A percentile compares a stretch with the other conserved stretches of the same genome.
phyloP scores from a whole-genome alignment of 2,797 vertebrate species.

The Cuniculus paca region DNA sequence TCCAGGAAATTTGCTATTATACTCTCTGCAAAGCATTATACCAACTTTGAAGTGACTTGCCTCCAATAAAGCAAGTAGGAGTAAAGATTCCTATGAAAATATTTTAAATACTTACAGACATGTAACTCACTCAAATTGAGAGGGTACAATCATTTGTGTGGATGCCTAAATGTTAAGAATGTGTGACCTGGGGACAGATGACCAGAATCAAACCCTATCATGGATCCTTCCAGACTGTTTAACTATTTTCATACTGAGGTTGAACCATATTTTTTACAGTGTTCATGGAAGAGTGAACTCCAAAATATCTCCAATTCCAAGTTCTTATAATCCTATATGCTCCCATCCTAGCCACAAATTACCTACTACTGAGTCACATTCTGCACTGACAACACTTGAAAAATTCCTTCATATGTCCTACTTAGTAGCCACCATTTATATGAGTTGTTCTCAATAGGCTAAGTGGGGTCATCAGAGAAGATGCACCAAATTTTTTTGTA shows the following conservation, averaged over 20 bases:
- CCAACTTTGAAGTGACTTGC: conserved; percentile 56
- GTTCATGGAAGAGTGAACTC: background rate
- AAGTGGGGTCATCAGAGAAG: background rate
- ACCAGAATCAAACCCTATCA: conserved; percentile 4
- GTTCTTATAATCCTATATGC: background rate
- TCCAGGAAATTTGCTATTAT: conserved; percentile 48
- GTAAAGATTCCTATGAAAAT: background rate
- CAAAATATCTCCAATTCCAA: background rate
- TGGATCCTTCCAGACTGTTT: background rate
- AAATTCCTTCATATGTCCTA: background rate
- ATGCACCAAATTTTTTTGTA: background rate
- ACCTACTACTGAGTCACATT: background rate
- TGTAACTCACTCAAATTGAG: background rate
- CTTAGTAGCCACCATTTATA: background rate
- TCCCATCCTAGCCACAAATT: background rate
- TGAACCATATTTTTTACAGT: background rate
- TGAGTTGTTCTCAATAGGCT: background rate
- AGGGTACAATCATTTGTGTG: background rate
- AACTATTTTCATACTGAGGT: background rate
- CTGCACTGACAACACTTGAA: background rate
- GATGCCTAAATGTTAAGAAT: background rate
- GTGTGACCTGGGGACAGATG: background rate
- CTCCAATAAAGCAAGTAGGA: conserved; percentile 61
- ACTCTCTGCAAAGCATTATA: conserved; percentile 39
- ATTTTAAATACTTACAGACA: conserved; percentile 4